phyloP scores from a whole-genome alignment of 2,888 invertebrate species.

The Branchipolynoe longqiensis region DNA sequence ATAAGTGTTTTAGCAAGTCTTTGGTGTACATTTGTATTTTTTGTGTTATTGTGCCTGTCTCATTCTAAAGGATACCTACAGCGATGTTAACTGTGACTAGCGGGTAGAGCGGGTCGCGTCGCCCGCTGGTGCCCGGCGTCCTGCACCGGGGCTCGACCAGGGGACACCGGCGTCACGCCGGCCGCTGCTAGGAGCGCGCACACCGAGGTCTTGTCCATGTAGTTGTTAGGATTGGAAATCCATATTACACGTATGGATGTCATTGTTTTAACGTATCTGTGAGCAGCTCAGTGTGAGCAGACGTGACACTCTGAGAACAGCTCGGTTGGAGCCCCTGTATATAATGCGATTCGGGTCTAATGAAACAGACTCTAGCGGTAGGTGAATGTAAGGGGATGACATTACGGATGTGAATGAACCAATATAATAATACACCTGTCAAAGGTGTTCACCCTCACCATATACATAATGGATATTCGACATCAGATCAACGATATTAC shows the following conservation, averaged over 20 bases:
- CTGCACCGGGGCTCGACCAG: no score
- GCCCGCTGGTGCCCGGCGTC: no score
- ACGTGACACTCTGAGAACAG: no score
- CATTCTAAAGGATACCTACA: conserved; percentile 33
- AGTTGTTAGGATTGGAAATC: conserved; percentile 40
- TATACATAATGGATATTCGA: background rate
- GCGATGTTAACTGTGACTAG: conserved; percentile 32
- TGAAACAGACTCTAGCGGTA: conserved; percentile 5
- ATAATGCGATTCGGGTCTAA: conserved; percentile 45
- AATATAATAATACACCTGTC: no score
- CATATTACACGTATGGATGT: no score
- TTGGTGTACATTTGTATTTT: conserved; percentile 55
- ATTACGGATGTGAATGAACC: no score
- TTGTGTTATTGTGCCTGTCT: conserved; percentile 51
- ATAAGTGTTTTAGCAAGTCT: conserved; percentile 46
- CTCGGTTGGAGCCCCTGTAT: conserved; percentile 40
- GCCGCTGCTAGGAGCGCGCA: no score
- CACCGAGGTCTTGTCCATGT: conserved; percentile 30
- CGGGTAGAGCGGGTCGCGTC: no score
- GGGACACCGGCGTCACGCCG: no score
- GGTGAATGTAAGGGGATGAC: conserved; percentile 15
- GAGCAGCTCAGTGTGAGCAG: no score
- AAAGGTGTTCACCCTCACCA: conserved; percentile 22
- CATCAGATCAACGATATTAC: conserved; percentile 40
- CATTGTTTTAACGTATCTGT: background rate